Evolutionary conservation across 2,888 invertebrate genomes (phyloP).

Genomic region (Nomada fucata): DNA sequence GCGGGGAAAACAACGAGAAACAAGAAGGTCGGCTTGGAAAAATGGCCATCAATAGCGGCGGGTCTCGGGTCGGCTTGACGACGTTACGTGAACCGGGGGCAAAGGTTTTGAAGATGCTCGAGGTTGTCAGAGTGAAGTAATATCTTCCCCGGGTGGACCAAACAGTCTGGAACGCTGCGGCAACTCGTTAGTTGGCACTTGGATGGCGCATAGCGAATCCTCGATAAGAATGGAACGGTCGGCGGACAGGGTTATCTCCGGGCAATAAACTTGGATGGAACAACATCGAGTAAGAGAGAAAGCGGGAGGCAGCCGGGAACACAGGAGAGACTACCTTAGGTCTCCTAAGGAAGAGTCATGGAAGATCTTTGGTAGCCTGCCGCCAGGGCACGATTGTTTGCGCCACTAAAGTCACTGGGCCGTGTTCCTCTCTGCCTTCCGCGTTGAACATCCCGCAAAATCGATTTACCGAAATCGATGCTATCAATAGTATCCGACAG

Average conservation of each 20-base stretch:
- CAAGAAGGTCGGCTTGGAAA: background rate
- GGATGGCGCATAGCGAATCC: constrained; percentile 76
- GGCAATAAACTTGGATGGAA: constrained; percentile 81
- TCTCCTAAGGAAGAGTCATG: constrained; percentile 58
- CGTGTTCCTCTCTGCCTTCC: constrained; percentile 36
- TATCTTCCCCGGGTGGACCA: constrained; percentile 65
- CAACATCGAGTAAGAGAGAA: constrained; percentile 72
- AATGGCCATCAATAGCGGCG: constrained; percentile 5
- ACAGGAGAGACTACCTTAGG: constrained; percentile 10
- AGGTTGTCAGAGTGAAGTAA: constrained; percentile 56
- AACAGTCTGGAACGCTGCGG: constrained; percentile 71
- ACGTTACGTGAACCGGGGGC: background rate
- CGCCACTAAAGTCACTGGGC: constrained; percentile 57
- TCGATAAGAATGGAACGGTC: constrained; percentile 80
- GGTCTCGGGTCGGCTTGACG: constrained; percentile 16
- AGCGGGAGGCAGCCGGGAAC: constrained; percentile 12
- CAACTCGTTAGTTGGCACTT: constrained; percentile 80
- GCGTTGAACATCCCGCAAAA: constrained; percentile 53
- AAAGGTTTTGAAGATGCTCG: constrained; percentile 60
- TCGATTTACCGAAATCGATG: constrained; percentile 70
- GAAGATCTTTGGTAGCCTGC: constrained; percentile 60
- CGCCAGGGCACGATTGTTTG: constrained; percentile 65
- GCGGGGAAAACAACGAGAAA: background rate
- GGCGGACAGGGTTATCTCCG: constrained; percentile 79
- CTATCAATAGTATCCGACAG: constrained; percentile 50